phyloP scores from a whole-genome alignment of 64 coral and sea anemone genomes.

The Stylophora pistillata region DNA sequence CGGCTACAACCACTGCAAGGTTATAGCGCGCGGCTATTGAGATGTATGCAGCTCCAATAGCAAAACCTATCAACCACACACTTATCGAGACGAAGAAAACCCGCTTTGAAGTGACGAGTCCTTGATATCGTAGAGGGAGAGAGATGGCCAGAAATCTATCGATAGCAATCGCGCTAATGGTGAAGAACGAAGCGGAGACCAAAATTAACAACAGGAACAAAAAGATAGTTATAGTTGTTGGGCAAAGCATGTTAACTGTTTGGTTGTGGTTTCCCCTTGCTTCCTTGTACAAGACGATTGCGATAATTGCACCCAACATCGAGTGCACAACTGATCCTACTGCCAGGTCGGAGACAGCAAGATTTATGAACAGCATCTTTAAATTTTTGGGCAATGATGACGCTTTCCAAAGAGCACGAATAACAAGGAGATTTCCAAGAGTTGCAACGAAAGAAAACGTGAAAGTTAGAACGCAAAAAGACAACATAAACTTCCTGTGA shows the following conservation, averaged over 20 bases:
- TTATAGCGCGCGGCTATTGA: not conserved
- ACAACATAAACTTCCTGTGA: not conserved
- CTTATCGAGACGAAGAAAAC: not conserved
- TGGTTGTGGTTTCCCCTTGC: not conserved
- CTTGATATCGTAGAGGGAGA: slow-evolving; percentile 33
- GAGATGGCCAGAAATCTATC: slow-evolving; percentile 40
- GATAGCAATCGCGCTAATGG: slow-evolving; percentile 5
- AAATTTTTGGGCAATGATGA: not conserved
- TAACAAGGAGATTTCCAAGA: not conserved
- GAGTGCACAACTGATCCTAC: not conserved
- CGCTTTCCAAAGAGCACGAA: not conserved
- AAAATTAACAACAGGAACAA: not conserved
- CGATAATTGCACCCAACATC: not conserved
- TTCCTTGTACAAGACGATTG: not conserved
- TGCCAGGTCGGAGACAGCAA: not conserved
- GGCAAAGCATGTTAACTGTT: not conserved
- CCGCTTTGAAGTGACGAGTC: slow-evolving; percentile 18
- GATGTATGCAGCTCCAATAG: not conserved
- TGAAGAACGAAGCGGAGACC: slow-evolving; percentile 8
- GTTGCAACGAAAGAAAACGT: not conserved
- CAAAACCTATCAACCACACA: not conserved
- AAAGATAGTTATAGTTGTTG: not conserved
- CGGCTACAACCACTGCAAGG: not conserved
- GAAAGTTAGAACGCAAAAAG: not conserved
- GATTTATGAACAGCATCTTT: not conserved